Conservation (phyloP, 2,888 invertebrate species). For the Steromphala cineraria region DNA sequence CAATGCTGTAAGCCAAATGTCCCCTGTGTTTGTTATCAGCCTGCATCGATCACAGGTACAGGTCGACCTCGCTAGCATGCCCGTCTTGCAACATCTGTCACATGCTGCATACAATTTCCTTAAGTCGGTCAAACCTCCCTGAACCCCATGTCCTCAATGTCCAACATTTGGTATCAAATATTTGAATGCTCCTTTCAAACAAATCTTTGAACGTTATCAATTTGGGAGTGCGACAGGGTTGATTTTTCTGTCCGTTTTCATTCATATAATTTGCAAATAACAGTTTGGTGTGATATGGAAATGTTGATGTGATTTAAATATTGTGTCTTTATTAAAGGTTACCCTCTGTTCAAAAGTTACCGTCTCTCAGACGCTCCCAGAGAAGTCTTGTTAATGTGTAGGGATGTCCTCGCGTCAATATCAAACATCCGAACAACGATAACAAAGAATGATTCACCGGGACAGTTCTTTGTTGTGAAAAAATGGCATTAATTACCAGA, state of each 20-base stretch:
- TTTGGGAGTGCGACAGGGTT: not conserved
- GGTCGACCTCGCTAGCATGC: not conserved
- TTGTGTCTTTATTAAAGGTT: too few species aligned
- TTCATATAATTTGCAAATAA: not conserved
- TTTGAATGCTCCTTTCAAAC: not conserved
- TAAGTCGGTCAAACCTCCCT: not conserved
- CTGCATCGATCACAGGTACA: not conserved
- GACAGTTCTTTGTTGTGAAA: too few species aligned
- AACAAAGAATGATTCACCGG: too few species aligned
- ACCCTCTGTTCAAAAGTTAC: too few species aligned
- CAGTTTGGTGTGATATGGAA: too few species aligned
- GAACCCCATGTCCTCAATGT: not conserved
- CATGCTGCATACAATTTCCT: too few species aligned
- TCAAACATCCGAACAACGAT: too few species aligned
- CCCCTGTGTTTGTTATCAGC: not conserved
- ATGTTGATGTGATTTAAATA: too few species aligned
- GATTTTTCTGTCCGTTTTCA: not conserved
- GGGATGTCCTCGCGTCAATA: too few species aligned
- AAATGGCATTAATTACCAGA: too few species aligned
- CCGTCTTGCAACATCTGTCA: not conserved
- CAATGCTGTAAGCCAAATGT: conserved; percentile 11
- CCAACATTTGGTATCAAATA: not conserved
- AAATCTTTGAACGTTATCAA: not conserved
- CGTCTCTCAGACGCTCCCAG: too few species aligned
- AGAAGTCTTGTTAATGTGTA: too few species aligned